phyloP scores from a whole-genome alignment of 64 coral and sea anemone species.

The Dendronephthya gigantea region DNA sequence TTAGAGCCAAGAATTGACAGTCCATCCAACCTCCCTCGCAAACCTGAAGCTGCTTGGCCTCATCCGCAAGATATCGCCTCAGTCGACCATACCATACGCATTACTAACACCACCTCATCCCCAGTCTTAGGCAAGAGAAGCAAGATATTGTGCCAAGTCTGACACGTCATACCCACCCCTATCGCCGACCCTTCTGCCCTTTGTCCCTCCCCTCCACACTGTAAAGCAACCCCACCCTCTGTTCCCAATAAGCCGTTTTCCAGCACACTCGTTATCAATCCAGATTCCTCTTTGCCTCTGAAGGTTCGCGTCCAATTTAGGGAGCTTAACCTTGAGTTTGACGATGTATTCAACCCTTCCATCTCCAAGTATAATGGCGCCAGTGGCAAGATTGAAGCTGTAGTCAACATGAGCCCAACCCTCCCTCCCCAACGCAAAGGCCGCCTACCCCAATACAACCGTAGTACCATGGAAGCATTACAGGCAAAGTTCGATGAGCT shows the following conservation, averaged over 20 bases:
- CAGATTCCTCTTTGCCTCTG: conserved; percentile 16
- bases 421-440: conserved; percentile 8
- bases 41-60: conserved; percentile 7
- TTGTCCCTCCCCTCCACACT: not conserved
- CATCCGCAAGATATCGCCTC: conserved; percentile 18
- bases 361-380: conserved; percentile 27
- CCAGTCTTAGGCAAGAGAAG: conserved; percentile 20
- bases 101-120: conserved; percentile 20
- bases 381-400: conserved; percentile 6
- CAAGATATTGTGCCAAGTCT: conserved; percentile 25
- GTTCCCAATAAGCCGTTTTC: conserved; percentile 13
- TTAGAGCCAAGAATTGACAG: conserved; percentile 26
- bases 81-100: conserved; percentile 23
- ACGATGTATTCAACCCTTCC: too few relatives aligned
- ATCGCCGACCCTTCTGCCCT: conserved; percentile 4
- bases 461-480: too few relatives aligned
- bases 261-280: not conserved
- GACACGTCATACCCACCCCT: not conserved
- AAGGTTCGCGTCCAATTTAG: not conserved
- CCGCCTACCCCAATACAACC: conserved; percentile 15
- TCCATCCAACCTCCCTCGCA: conserved; percentile 24
- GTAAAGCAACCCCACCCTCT: not conserved
- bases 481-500: conserved; percentile 2
- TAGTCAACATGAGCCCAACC: too few relatives aligned
- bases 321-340: not conserved